Evolutionary conservation across 2,888 invertebrate species (phyloP).

Genomic region (Acanthococcus lagerstroemiae): DNA sequence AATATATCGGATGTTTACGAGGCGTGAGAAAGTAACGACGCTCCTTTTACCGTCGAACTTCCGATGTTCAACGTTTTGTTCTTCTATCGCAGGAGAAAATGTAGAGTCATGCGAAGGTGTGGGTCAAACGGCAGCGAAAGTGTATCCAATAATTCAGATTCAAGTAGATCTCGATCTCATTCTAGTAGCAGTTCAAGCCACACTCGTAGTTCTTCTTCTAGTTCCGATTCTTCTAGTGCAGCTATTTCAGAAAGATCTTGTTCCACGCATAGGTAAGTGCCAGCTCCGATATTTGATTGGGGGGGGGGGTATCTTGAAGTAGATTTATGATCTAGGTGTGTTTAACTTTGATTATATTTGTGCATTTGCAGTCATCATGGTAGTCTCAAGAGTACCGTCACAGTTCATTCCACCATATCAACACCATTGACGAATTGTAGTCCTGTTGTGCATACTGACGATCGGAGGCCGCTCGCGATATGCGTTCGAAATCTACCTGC

Average conservation of each 20-base stretch:
- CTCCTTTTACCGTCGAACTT: no score
- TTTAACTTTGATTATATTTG: not conserved
- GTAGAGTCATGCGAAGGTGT: constrained; percentile 38
- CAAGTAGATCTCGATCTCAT: constrained; percentile 42
- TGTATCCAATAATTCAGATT: constrained; percentile 45
- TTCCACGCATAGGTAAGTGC: constrained; percentile 40
- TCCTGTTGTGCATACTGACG: constrained; percentile 49
- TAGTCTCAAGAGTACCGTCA: constrained; percentile 36
- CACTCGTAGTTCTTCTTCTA: constrained; percentile 49
- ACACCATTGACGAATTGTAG: constrained; percentile 37
- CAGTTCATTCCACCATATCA: constrained; percentile 40
- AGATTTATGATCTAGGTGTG: not conserved
- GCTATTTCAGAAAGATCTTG: constrained; percentile 39
- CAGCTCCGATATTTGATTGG: no score
- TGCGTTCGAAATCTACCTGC: constrained; percentile 84
- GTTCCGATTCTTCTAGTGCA: constrained; percentile 41
- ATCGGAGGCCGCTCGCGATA: constrained; percentile 72
- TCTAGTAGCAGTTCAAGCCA: constrained; percentile 48
- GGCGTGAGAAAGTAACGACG: no score
- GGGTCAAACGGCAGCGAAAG: constrained; percentile 51
- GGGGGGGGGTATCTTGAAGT: not conserved
- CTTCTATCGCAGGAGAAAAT: constrained; percentile 27
- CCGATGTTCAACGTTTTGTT: not conserved
- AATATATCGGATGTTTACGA: no score
- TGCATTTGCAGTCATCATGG: constrained; percentile 34